phyloP scores from a whole-genome alignment of 2,113 vertebrate genomes.

The Halcyon senegalensis region DNA sequence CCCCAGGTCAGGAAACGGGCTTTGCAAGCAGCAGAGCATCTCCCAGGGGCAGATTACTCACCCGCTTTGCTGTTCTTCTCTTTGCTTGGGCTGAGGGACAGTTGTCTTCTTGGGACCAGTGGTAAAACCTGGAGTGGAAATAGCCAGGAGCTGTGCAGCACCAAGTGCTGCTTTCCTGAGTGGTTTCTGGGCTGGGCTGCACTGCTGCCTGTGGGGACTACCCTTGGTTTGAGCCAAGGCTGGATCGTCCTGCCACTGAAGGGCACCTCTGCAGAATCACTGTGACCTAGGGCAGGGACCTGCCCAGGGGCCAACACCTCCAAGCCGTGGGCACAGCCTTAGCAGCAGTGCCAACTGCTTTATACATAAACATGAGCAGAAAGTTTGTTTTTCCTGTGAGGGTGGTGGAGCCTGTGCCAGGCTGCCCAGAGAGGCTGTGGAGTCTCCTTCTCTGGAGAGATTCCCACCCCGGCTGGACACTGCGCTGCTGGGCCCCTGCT shows the following conservation, averaged over 20 bases:
- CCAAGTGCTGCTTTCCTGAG: no score
- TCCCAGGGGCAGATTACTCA: not conserved
- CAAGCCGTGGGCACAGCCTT: fast-evolving
- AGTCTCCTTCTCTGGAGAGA: not conserved
- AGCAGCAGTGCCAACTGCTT: not conserved
- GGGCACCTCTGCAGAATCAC: not conserved
- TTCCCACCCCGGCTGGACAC: not conserved
- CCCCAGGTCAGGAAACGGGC: not conserved
- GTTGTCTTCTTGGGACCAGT: not conserved
- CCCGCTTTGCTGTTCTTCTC: not conserved
- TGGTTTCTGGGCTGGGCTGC: not conserved
- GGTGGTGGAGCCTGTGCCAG: not conserved
- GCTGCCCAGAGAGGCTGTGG: not conserved
- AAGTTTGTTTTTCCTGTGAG: not conserved
- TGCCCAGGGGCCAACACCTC: not conserved
- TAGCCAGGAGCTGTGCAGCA: not conserved
- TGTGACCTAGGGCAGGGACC: fast-evolving
- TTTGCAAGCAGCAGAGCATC: not conserved
- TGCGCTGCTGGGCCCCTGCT: not conserved
- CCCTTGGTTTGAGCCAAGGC: not conserved
- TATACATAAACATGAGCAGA: not conserved
- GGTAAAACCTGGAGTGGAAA: not conserved
- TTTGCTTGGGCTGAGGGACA: not conserved
- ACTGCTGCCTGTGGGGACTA: no score
- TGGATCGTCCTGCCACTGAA: not conserved